Evolutionary conservation across 2,888 invertebrate genomes (phyloP).

Genomic region (Bombylius major): DNA sequence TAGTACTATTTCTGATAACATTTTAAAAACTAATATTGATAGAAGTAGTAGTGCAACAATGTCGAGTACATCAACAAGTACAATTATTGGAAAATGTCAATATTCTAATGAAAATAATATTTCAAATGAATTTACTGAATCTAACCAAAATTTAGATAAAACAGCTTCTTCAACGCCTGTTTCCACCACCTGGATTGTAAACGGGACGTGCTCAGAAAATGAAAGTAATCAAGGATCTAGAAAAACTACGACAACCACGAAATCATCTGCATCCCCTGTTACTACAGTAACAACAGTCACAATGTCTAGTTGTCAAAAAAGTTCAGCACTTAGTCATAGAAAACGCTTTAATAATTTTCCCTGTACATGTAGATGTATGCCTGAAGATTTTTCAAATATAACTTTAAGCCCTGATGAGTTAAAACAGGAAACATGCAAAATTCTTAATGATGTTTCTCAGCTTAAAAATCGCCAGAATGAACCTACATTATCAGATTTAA

Average conservation of each 20-base stretch:
- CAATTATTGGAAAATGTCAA: neutral
- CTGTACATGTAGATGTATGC: conserved; percentile 34
- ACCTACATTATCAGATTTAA: neutral
- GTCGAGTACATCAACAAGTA: conserved; percentile 31
- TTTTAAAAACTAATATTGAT: neutral
- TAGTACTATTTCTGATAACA: neutral
- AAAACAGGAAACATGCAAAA: conserved; percentile 33
- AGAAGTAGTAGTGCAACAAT: conserved; percentile 21
- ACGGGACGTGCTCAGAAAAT: conserved; percentile 6
- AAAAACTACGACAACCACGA: neutral
- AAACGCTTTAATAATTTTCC: conserved; percentile 9
- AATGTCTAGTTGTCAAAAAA: conserved; percentile 3
- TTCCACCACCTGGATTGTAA: conserved; percentile 6
- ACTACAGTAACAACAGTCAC: conserved; percentile 1
- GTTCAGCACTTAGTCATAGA: neutral
- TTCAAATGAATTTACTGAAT: neutral
- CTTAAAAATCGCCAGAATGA: conserved; percentile 5
- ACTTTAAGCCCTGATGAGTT: conserved; percentile 32
- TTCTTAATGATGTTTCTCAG: conserved; percentile 30
- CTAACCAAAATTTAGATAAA: neutral
- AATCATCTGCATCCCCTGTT: conserved; percentile 1
- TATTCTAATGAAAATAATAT: too few species aligned
- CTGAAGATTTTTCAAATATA: conserved; percentile 31
- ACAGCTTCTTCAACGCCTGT: neutral
- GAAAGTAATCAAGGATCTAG: conserved; percentile 4